Evolutionary conservation across 2,113 vertebrate genomes (phyloP).

Genomic region (Sapajus apella): DNA sequence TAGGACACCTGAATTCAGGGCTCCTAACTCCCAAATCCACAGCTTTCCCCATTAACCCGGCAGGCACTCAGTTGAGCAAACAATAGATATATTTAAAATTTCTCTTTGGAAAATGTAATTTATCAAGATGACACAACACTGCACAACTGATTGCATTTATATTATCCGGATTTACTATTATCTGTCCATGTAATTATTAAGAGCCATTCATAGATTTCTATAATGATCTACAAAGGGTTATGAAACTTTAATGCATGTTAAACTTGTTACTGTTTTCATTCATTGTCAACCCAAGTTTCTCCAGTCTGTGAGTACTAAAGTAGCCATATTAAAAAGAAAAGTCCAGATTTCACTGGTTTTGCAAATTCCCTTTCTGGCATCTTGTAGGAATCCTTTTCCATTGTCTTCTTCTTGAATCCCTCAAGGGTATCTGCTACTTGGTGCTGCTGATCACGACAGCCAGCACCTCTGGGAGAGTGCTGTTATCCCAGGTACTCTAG

Average conservation of each 20-base stretch:
- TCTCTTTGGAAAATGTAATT: not conserved
- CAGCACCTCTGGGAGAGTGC: not conserved
- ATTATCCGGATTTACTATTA: not conserved
- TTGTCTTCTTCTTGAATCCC: not conserved
- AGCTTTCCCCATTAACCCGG: not conserved
- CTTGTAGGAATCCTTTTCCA: not conserved
- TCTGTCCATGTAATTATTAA: not conserved
- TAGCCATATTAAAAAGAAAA: not conserved
- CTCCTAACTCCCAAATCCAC: not conserved
- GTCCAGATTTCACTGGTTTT: conserved; percentile 14
- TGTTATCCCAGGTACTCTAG: not conserved
- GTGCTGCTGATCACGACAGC: not conserved
- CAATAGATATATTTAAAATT: conserved; percentile 6
- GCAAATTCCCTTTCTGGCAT: conserved; percentile 3
- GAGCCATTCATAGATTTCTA: not conserved
- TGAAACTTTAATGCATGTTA: not conserved
- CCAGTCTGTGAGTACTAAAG: not conserved
- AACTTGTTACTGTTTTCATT: not conserved
- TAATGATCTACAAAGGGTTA: not conserved
- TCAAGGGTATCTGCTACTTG: not conserved
- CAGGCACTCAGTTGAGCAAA: not conserved
- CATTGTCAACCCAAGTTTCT: not conserved
- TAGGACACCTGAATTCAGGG: not conserved
- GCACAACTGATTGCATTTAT: not conserved
- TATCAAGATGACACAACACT: not conserved